Conservation (phyloP, 2,113 vertebrate genomes). For the Herpetotheres cachinnans region DNA sequence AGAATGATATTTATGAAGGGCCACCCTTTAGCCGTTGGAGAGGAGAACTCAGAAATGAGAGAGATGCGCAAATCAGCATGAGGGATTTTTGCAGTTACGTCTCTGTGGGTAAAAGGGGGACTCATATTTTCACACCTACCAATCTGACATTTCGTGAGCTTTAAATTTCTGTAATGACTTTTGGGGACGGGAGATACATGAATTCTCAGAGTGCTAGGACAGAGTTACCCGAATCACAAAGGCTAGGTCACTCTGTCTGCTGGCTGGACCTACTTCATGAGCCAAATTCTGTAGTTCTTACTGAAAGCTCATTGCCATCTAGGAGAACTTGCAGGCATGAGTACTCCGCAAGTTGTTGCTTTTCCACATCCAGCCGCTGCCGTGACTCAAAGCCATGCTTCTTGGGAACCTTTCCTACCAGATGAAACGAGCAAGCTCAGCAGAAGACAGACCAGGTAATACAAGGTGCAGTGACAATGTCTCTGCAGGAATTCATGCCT, state of each 20-base stretch:
- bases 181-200: background rate
- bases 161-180: background rate
- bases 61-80: background rate
- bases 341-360: background rate
- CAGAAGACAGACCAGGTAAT: background rate
- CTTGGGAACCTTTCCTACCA: background rate
- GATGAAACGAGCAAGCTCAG: background rate
- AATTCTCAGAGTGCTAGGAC: background rate
- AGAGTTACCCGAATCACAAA: background rate
- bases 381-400: accelerated
- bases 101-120: background rate
- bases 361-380: background rate
- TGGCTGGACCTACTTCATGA: background rate
- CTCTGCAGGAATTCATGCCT: background rate
- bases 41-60: background rate
- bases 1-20: background rate
- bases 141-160: background rate
- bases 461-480: background rate
- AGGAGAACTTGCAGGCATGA: background rate
- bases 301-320: background rate
- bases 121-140: background rate
- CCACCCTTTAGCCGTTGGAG: background rate
- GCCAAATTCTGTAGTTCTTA: background rate
- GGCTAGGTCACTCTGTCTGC: background rate
- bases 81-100: background rate